Percentiles rank a stretch among this genome's conserved stretches.
Conservation (phyloP, 2,797 vertebrate species). For the Parotocinclus haroldoi region DNA sequence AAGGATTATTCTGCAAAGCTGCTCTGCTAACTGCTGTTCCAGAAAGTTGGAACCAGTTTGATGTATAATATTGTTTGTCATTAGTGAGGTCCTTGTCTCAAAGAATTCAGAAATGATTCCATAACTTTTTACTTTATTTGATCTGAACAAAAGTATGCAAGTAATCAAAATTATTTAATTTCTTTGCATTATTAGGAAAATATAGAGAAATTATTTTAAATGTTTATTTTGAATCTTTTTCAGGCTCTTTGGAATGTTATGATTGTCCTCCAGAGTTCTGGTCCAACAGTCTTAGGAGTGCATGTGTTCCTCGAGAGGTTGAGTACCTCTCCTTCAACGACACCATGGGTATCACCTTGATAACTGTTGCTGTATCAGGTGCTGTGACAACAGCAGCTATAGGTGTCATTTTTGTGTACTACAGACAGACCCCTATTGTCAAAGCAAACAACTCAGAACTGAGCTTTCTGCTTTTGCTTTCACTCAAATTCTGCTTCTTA, state of each 20-base stretch:
- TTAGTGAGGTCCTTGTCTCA: too few species aligned
- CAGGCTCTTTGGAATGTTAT: conserved; percentile 64
- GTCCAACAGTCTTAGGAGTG: conserved; percentile 52
- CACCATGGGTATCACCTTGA: conserved; percentile 55
- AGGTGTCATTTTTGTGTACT: conserved; percentile 62
- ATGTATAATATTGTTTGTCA: too few species aligned
- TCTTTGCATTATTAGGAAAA: neutral
- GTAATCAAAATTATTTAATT: too few species aligned
- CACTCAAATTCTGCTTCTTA: conserved; percentile 53
- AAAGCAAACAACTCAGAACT: conserved; percentile 47
- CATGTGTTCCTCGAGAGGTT: conserved; percentile 58
- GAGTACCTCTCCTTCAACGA: conserved; percentile 57
- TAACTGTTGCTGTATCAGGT: conserved; percentile 59
- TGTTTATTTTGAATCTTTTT: neutral
- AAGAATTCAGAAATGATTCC: too few species aligned
- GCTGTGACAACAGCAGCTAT: conserved; percentile 59
- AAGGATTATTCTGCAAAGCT: too few species aligned
- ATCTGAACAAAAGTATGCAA: too few species aligned
- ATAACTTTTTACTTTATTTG: too few species aligned
- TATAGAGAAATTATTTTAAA: neutral
- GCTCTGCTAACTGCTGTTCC: too few species aligned
- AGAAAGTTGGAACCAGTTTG: too few species aligned
- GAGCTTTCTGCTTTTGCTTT: conserved; percentile 51
- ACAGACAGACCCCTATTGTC: conserved; percentile 69
- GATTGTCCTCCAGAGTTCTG: conserved; percentile 54